Conservation (phyloP, 1,140 invertebrate species). For the Paracyclopina nana region DNA sequence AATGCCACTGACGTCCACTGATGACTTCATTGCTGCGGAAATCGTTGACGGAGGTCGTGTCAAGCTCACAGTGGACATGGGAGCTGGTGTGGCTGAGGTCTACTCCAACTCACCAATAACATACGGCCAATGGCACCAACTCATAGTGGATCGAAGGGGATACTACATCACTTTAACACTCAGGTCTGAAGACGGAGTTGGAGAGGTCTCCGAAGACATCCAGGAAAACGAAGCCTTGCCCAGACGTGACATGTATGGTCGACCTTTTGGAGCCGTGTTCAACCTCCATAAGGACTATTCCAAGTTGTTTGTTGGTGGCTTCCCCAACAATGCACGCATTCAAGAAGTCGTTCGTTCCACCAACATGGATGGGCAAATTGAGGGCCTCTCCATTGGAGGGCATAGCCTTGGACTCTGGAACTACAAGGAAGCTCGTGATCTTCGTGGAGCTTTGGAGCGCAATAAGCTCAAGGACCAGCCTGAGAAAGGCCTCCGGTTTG, state of each 20-base stretch:
- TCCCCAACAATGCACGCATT: constrained; percentile 34
- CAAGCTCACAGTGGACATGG: constrained; percentile 64
- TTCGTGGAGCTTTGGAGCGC: constrained; percentile 38
- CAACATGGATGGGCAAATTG: constrained; percentile 69
- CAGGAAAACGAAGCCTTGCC: constrained; percentile 38
- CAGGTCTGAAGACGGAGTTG: constrained; percentile 43
- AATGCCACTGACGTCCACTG: constrained; percentile 39
- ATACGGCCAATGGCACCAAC: constrained; percentile 8
- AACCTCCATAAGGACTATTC: constrained; percentile 65
- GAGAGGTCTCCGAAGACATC: constrained; percentile 31
- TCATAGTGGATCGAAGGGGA: background rate
- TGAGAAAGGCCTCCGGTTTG: constrained; percentile 47
- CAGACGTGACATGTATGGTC: constrained; percentile 31
- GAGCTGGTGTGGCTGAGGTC: constrained; percentile 37
- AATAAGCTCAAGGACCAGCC: constrained; percentile 5
- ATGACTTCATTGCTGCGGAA: constrained; percentile 83
- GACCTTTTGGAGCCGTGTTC: constrained; percentile 40
- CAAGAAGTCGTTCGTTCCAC: constrained; percentile 38
- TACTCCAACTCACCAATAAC: background rate
- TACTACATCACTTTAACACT: constrained; percentile 41
- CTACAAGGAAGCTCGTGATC: constrained; percentile 51
- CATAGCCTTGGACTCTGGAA: constrained; percentile 84
- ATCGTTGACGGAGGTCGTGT: constrained; percentile 59
- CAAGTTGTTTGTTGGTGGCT: constrained; percentile 73
- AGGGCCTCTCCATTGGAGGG: constrained; percentile 70